Base-by-base conservation (phyloP, 2,113 vertebrate species). In the Gymnogyps californianus region DNA sequence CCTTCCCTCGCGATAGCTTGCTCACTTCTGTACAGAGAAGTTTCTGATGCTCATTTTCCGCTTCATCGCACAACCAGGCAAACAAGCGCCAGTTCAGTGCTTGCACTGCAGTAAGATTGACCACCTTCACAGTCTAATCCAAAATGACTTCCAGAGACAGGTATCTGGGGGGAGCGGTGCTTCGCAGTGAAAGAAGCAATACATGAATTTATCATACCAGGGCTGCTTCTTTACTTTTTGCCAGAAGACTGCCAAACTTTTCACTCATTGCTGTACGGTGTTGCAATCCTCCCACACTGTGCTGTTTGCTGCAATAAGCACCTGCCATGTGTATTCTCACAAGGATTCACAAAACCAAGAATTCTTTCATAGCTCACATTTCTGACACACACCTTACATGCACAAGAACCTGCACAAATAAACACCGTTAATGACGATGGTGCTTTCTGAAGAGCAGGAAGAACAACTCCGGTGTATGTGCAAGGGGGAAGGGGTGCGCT, bases 41-140 rank as follows among this genome's bases (percentile, higher is more conserved):
- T 24, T 87, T 92, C 46, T 81, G 90, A 93, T 83, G 93, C 87
- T 92, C 89, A 54, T 95, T 96, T 97, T 92, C 91, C 34, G 52
- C 77, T 87, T 67, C 94, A 93, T 1, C 3, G 12, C 81, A 82
- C 91, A 82, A 52, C 28, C 75, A 64, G 57, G 58, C 49, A 89
- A 93, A 95, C 47, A 72, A 78, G 81, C 8, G 1, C 1, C 9
- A 94, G 76, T 58, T 69, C 46, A 46, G 61, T 19, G 82, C 58
- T 22, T 19, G 44, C 38, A 67, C 38, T 36, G 32, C 52, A 8
- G 19, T 20, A 28, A 52, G 64, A 69, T 0, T 46, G 87, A 66
- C 70, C 94, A 72, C 83, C 71, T 67, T 42, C 52, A 51, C 8
- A 18, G 81, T 20, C 62, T 70, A 64, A 58, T 79, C 91, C 62